These are phyloP conservation scores for Leucophenga varia DNA, from an alignment of 1,140 invertebrate genomes.

Conservation along the genomic window DNA sequence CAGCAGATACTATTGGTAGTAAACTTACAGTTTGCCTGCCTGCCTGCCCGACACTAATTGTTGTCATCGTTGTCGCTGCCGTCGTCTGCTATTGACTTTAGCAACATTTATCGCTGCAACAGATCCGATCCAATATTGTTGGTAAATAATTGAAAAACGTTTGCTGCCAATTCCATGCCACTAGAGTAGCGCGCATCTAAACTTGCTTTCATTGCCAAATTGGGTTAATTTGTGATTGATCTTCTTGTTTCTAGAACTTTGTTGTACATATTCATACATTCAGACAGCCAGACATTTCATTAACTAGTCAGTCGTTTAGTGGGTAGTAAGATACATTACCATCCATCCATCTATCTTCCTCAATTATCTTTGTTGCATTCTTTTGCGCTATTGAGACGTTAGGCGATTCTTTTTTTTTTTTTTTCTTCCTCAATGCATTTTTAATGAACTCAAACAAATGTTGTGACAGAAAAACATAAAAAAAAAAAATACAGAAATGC, in stretches of 20 bases:
- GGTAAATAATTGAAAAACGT: too few relatives aligned
- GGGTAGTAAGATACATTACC: slow-evolving; percentile 19
- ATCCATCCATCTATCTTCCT: too few relatives aligned
- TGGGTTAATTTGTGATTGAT: slow-evolving; percentile 38
- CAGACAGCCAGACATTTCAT: slow-evolving; percentile 19
- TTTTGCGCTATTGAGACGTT: too few relatives aligned
- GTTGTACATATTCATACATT: slow-evolving; percentile 3
- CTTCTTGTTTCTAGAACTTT: slow-evolving; percentile 19
- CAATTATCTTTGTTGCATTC: too few relatives aligned
- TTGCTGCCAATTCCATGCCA: too few relatives aligned
- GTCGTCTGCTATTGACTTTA: slow-evolving; percentile 8
- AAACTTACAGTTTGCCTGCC: background rate
- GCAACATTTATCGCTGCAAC: background rate
- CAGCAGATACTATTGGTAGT: slow-evolving; percentile 12
- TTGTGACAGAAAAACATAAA: too few relatives aligned
- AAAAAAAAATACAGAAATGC: too few relatives aligned
- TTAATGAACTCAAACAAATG: too few relatives aligned
- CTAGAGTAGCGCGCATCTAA: too few relatives aligned
- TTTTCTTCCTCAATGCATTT: too few relatives aligned
- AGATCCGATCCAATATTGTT: too few relatives aligned
- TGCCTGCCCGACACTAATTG: slow-evolving; percentile 2
- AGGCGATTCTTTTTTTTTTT: too few relatives aligned
- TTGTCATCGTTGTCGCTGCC: slow-evolving; percentile 22
- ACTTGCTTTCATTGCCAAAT: slow-evolving; percentile 15
- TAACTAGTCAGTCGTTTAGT: slow-evolving; percentile 28